A percentile compares a stretch with the other conserved stretches of the same genome.
Conservation (phyloP, 2,797 vertebrate genomes). For the Phataginus tricuspis region DNA sequence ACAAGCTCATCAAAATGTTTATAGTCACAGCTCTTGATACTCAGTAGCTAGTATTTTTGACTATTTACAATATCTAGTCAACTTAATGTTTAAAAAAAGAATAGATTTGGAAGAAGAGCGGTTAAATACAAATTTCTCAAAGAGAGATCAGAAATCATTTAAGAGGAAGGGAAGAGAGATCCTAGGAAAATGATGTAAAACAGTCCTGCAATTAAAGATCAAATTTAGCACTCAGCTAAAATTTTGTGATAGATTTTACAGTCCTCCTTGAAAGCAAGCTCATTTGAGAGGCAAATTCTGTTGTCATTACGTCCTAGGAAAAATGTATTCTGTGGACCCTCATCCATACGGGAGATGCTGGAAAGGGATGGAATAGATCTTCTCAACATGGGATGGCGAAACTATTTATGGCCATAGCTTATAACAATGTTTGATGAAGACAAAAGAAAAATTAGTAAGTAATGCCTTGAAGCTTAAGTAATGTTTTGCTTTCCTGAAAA, state of each 20-base stretch:
- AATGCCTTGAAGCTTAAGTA: not conserved
- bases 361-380: not conserved
- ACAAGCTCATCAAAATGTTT: not conserved
- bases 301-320: not conserved
- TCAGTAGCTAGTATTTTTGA: not conserved
- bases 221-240: conserved; percentile 46
- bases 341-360: not conserved
- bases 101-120: not conserved
- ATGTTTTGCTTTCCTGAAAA: not conserved
- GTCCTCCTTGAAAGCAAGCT: conserved; percentile 26
- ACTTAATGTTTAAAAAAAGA: not conserved
- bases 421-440: not conserved
- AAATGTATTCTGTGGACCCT: not conserved
- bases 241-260: not conserved
- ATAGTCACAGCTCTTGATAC: not conserved
- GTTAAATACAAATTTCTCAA: not conserved
- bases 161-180: not conserved
- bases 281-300: conserved; percentile 24
- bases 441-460: not conserved
- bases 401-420: not conserved
- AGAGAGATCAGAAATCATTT: not conserved
- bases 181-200: not conserved
- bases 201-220: not conserved
- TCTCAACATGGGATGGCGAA: not conserved
- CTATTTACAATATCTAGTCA: not conserved